Evolutionary conservation across 2,888 invertebrate species (phyloP).

Genomic region (Andrena marginata): DNA sequence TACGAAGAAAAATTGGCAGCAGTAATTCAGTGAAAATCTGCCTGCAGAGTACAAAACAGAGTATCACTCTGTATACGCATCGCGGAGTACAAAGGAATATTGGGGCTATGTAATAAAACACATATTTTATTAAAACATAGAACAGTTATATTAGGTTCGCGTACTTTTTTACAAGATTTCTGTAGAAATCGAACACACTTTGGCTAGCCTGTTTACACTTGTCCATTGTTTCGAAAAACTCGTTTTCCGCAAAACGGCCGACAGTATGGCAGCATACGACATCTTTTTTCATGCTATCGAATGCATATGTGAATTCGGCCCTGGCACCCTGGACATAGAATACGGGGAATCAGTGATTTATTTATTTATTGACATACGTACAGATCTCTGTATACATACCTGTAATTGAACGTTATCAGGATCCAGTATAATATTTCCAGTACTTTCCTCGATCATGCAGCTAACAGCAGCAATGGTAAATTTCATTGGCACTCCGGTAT

Average conservation of each 20-base stretch:
- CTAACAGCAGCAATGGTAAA: slow-evolving; percentile 92
- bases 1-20: neutral
- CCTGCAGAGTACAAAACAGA: too few relatives aligned
- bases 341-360: slow-evolving; percentile 6
- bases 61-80: too few relatives aligned
- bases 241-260: slow-evolving; percentile 89
- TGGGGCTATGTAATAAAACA: neutral
- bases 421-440: slow-evolving; percentile 88
- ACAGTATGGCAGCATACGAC: slow-evolving; percentile 89
- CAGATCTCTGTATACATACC: slow-evolving; percentile 76
- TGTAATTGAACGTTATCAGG: slow-evolving; percentile 86
- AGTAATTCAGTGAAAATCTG: too few relatives aligned
- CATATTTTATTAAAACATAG: slow-evolving; percentile 5
- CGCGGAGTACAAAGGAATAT: neutral
- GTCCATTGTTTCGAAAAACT: slow-evolving; percentile 89
- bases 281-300: slow-evolving; percentile 88
- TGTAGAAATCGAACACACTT: slow-evolving; percentile 91
- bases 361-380: slow-evolving; percentile 3
- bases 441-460: slow-evolving; percentile 89
- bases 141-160: slow-evolving; percentile 78
- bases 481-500: slow-evolving; percentile 94
- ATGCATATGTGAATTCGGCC: slow-evolving; percentile 91
- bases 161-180: slow-evolving; percentile 88
- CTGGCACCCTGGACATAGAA: slow-evolving; percentile 84
- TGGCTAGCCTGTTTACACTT: slow-evolving; percentile 89